Evolutionary conservation across 2,113 vertebrate genomes (phyloP).

Genomic region (Stercorarius parasiticus): DNA sequence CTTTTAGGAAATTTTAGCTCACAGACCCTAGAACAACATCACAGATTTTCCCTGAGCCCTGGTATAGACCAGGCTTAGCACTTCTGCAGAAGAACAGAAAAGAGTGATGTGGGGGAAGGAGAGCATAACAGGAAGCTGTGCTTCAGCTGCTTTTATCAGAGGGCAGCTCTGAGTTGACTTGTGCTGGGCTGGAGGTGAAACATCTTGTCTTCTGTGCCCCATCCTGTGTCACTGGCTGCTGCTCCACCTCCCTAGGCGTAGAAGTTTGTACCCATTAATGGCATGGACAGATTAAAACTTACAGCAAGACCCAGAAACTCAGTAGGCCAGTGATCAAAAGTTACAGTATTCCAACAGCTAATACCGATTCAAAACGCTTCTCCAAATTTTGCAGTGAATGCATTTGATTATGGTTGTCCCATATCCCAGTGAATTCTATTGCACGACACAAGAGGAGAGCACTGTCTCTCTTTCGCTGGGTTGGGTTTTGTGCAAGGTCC

Average conservation of each 20-base stretch:
- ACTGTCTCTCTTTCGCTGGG: neutral
- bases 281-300: neutral
- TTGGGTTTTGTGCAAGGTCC: neutral
- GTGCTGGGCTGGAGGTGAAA: neutral
- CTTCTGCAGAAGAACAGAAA: neutral
- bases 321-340: neutral
- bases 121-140: neutral
- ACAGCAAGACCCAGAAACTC: neutral
- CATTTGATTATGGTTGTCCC: neutral
- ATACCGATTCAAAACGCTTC: neutral
- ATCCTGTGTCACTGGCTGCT: neutral
- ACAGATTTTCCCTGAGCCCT: neutral
- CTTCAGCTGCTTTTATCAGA: neutral
- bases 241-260: neutral
- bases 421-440: neutral
- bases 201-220: neutral
- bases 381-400: neutral
- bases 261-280: neutral
- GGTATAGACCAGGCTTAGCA: neutral
- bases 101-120: neutral
- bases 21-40: neutral
- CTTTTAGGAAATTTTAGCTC: neutral
- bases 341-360: neutral
- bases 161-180: neutral
- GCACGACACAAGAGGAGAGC: neutral